Evolutionary conservation across 2,113 vertebrate species (phyloP), one percentile per base, ranked within the genome.

Genomic region (Donacobius atricapilla): DNA sequence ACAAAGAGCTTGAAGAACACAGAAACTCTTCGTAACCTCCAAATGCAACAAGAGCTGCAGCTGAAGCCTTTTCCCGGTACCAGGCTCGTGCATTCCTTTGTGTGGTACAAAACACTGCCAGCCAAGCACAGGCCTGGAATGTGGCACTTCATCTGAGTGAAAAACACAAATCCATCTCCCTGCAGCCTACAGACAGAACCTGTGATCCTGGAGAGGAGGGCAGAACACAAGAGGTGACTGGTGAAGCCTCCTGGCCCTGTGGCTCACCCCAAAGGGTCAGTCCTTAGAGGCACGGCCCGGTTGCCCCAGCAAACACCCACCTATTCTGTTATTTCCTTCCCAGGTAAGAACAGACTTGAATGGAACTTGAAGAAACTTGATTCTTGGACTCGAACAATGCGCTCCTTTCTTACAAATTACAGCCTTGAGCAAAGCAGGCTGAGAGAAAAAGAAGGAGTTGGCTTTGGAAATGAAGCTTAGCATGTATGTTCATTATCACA

Each of bases 281-380:
- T 66, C 42, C 83, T 60, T 2, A 35, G 23, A 92, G 72, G 72
- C 61, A 89, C 77, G 69, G 80, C 66, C 40, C 4, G 4, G 61
- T 4, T 79, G 72, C 50, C 53, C 44, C 28, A 66, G 56, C 64
- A 37, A 95, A 93, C 87, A 85, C 84, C 61, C 70, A 87, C 58
- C 71, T 72, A 72, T 66, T 50, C 50, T 88, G 31, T 77, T 92
- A 76, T 77, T 91, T 90, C 75, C 79, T 90, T 48, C 78, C 78
- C 90, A 93, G 87, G 79, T 94, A 95, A 86, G 94, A 92, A 88
- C 89, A 93, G 88, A 56, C 83, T 83, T 88, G 92, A 92, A 73
- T 22, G 39, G 57, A 95, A 96, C 87, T 66, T 95, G 95, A 96
- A 93, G 66, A 83, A 93, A 97, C 92, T 94, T 92, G 94, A 94